Conservation (phyloP, 2,888 invertebrate genomes). For the Heliconius cydno region DNA sequence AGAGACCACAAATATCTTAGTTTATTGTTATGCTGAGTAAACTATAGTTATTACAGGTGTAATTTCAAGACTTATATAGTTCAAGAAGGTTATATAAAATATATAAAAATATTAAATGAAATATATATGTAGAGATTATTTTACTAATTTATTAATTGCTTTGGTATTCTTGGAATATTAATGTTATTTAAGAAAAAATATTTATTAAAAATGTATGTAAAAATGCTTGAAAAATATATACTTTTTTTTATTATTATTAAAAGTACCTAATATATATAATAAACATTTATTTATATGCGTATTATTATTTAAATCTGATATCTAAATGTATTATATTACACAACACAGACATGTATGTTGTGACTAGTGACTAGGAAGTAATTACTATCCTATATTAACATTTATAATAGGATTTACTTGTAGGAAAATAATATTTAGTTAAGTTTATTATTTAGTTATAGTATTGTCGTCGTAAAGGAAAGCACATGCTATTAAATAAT, state of each 20-base stretch:
- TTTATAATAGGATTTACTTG: conserved; percentile 35
- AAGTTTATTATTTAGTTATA: conserved; percentile 32
- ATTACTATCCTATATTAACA: conserved; percentile 44
- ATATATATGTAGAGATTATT: not conserved
- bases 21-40: no score
- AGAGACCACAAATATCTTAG: no score
- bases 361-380: conserved; percentile 48
- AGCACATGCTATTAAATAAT: not conserved
- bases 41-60: not conserved
- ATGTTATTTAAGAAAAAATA: not conserved
- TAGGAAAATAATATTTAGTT: conserved; percentile 34
- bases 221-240: not conserved
- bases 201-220: not conserved
- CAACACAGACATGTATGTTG: conserved; percentile 51
- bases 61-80: not conserved
- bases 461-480: conserved; percentile 15
- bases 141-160: not conserved
- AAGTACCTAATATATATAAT: not conserved
- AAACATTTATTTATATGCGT: not conserved
- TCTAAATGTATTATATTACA: conserved; percentile 44
- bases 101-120: not conserved
- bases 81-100: not conserved
- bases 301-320: not conserved
- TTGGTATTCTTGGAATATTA: not conserved
- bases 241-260: not conserved